Evolutionary conservation across 2,888 invertebrate genomes (phyloP).

Genomic region (Pyrrhia umbra): DNA sequence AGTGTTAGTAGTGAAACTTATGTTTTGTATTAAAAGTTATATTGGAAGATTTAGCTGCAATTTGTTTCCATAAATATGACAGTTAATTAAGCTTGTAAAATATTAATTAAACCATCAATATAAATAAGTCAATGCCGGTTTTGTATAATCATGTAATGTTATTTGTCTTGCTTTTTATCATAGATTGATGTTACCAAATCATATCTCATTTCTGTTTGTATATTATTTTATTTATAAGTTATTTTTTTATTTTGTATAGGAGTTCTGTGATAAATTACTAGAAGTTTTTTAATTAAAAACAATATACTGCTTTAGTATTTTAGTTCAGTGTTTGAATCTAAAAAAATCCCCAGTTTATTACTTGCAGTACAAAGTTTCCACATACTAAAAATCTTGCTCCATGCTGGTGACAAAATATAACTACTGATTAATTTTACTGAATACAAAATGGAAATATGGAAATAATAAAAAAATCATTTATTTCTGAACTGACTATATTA

Average conservation of each 20-base stretch:
- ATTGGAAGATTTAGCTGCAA: conserved; percentile 1
- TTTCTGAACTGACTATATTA: no score
- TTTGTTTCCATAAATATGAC: not conserved
- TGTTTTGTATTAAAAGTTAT: conserved; percentile 24
- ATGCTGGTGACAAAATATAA: no score
- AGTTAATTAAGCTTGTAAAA: not conserved
- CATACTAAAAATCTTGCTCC: not conserved
- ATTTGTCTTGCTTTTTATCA: conserved; percentile 1
- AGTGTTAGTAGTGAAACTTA: conserved; percentile 17
- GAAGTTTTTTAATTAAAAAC: not conserved
- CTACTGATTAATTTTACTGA: no score
- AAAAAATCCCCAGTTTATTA: conserved; percentile 9
- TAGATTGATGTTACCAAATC: conserved; percentile 6
- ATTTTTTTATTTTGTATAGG: conserved; percentile 19
- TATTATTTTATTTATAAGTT: conserved; percentile 31
- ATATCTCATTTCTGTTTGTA: conserved; percentile 8
- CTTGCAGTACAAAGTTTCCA: not conserved
- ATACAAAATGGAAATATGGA: no score
- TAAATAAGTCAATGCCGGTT: not conserved
- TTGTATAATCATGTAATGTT: conserved; percentile 1
- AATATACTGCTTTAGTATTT: conserved; percentile 25
- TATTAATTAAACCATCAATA: not conserved
- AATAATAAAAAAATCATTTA: no score
- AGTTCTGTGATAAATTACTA: conserved; percentile 8
- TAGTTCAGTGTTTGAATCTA: conserved; percentile 37